Base-by-base conservation (phyloP, 2,113 vertebrate genomes). In the Datnioides undecimradiatus region DNA sequence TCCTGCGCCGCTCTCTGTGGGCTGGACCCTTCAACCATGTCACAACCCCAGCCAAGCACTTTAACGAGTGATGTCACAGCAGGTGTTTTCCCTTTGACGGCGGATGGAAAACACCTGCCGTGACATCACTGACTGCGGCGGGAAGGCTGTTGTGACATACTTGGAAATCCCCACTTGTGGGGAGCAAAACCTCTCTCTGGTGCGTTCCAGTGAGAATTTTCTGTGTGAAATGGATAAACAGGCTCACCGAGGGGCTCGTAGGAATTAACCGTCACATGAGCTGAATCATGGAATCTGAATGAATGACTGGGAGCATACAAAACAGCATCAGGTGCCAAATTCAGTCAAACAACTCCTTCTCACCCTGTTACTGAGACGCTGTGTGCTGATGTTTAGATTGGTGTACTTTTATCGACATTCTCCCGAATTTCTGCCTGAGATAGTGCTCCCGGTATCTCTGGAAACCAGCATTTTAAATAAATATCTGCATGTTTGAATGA, bases 51-150 rank as follows among this genome's bases (percentile, higher is more conserved):
- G 23, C 38, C 16, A n/a, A 16, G 14, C 23, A 41, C 17, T 25
- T 29, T 12, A 55, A 52, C 8, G 17, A 46, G 54, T 83, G 54
- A 88, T 45, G 65, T 81, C 77, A 74, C 69, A 40, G 54, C 72
- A 77, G 83, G 72, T 85, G 79, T 6, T 51, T 62, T 12, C 25
- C 49, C 27, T 48, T 51, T 31, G 49, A 68, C 36, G 16, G 23
- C 3, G 6, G 21, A 40, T 60, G 65, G 58, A 67, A 81, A 87
- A 57, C 83, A 73, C 72, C 86, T 83, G 76, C 48, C 70, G 66
- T 68, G 64, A 68, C 65, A 7, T 41, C 65, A 45, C 71, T 19
- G 75, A n/a, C 16, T 21, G 71, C 43, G 66, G 41, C 1, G 73
- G 45, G n/a, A n/a, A n/a, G 64, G 59, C 63, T 19, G 10, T 19